Evolutionary conservation across 1,140 invertebrate genomes (phyloP).

Genomic region (Sipha flava): DNA sequence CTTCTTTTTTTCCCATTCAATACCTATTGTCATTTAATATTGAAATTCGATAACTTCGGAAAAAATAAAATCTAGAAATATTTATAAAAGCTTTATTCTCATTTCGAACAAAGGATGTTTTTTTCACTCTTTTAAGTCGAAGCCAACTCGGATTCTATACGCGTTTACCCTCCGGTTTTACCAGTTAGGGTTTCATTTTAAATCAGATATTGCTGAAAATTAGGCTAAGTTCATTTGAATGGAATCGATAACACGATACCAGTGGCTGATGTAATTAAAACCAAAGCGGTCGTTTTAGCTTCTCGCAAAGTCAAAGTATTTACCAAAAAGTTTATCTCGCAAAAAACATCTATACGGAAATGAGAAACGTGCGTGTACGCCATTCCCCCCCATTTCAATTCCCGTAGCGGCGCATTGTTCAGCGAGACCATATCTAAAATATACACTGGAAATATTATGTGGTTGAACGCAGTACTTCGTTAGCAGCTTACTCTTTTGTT

Average conservation of each 20-base stretch:
- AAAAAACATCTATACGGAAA: background rate
- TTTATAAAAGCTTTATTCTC: background rate
- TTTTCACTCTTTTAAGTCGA: background rate
- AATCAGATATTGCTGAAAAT: background rate
- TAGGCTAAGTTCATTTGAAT: background rate
- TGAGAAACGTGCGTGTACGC: background rate
- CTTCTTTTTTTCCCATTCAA: no score
- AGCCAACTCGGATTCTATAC: background rate
- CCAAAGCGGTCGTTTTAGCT: background rate
- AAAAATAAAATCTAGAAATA: no score
- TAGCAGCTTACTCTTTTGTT: background rate
- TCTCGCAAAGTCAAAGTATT: background rate
- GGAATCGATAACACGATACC: background rate
- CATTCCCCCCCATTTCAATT: background rate
- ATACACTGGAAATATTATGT: background rate
- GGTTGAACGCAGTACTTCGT: background rate
- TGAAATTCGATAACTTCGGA: no score
- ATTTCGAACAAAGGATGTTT: background rate
- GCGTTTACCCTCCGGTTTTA: background rate
- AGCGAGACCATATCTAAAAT: background rate
- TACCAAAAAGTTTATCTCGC: background rate
- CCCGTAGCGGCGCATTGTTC: background rate
- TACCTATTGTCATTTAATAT: no score
- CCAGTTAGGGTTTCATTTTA: background rate
- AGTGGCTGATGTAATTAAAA: background rate